Base-by-base conservation (phyloP, 2,113 vertebrate genomes). In the Odontesthes bonariensis region DNA sequence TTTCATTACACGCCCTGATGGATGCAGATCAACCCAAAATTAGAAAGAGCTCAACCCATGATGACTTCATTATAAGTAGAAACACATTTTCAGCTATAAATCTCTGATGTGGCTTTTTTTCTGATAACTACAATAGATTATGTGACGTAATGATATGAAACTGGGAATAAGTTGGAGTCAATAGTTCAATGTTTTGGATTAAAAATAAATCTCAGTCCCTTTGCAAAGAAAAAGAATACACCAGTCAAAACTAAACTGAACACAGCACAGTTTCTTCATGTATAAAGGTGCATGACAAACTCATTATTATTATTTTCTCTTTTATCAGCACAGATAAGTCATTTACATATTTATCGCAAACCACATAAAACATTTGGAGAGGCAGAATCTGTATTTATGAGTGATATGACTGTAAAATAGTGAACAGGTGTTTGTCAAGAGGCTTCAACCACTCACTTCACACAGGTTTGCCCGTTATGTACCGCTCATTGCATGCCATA, bases 21-120 rank as follows among this genome's bases (percentile, higher is more conserved):
- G 44, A 75, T 81, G 52, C 2, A 68, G 63, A 74, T 74, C 66
- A 53, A 35, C 42, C 54, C 13, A 1, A 73, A 57, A 62, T 61
- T 69, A 73, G 40, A 79, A 84, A 74, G 31, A 11, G 32, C 65
- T 51, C 53, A 60, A 27, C 3, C 57, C 69, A 82, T 13, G 46
- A 85, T 70, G 73, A 71, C 84, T 84, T 69, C 57, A 80, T 87
- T 77, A 71, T 55, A 40, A 69, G 56, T 68, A 57, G 55, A 27
- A 71, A 61, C 49, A 10, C 53, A 60, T 55, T 66, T 86, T 68
- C 44, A 65, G 51, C 49, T 38, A 75, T 83, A 84, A 72, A 84
- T 79, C 51, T 77, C 23, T 71, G 60, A 46, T 62, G 81, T 87
- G 35, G 35, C 73, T 87, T 65, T 79, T 63, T 16, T 65, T 62